These are phyloP conservation scores for Heliconius ismenius DNA, from an alignment of 2,888 invertebrate genomes.

Conservation along the genomic window DNA sequence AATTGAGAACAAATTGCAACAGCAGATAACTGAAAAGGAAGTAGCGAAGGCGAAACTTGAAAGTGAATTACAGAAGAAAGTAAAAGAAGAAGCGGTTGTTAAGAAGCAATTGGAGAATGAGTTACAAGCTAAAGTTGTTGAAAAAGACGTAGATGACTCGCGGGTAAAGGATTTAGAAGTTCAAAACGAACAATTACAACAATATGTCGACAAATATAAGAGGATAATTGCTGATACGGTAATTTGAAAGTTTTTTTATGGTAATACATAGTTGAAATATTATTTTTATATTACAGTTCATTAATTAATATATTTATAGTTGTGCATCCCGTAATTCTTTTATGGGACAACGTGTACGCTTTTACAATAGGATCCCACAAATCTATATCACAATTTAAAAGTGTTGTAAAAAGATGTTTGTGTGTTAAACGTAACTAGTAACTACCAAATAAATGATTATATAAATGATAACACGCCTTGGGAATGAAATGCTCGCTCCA, in stretches of 20 bases:
- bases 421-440: too few relatives aligned
- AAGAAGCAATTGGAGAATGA: slow-evolving; percentile 41
- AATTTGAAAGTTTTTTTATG: slow-evolving; percentile 53
- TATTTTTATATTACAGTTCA: too few relatives aligned
- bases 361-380: too few relatives aligned
- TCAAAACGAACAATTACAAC: slow-evolving; percentile 85
- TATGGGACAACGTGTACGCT: too few relatives aligned
- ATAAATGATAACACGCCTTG: too few relatives aligned
- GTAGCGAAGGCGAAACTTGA: slow-evolving; percentile 40
- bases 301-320: too few relatives aligned
- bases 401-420: too few relatives aligned
- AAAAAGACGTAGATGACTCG: slow-evolving; percentile 51
- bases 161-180: slow-evolving; percentile 76
- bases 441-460: too few relatives aligned
- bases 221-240: slow-evolving; percentile 89
- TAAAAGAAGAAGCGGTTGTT: slow-evolving; percentile 46
- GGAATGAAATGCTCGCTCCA: too few relatives aligned
- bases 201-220: slow-evolving; percentile 86
- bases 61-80: slow-evolving; percentile 42
- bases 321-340: too few relatives aligned
- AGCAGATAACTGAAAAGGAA: slow-evolving; percentile 41
- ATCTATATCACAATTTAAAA: too few relatives aligned
- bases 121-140: slow-evolving; percentile 40
- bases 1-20: slow-evolving; percentile 40
- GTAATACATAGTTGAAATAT: too few relatives aligned